phyloP scores from a whole-genome alignment of 2,888 invertebrate genomes.

The Tetramorium bicarinatum region DNA sequence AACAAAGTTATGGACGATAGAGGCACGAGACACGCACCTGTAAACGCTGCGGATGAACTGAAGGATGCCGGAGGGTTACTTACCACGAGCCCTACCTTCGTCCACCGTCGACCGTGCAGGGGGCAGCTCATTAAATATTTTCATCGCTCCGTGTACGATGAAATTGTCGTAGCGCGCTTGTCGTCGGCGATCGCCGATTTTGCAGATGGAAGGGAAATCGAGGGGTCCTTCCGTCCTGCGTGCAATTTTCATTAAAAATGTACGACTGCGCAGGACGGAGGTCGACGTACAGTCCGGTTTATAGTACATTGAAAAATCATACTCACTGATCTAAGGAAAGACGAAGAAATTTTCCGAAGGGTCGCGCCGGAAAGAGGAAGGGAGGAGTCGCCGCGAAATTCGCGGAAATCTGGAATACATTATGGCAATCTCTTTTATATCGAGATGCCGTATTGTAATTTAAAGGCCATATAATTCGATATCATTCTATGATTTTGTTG shows the following conservation, averaged over 20 bases:
- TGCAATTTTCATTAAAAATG: constrained; percentile 52
- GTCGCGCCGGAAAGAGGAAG: neutral
- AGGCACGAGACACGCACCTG: constrained; percentile 26
- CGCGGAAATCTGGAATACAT: constrained; percentile 18
- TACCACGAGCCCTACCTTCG: constrained; percentile 22
- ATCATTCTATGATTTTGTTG: neutral
- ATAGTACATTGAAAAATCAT: constrained; percentile 26
- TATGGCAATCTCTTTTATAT: neutral
- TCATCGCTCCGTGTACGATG: neutral
- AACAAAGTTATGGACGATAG: constrained; percentile 4
- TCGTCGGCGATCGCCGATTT: constrained; percentile 24
- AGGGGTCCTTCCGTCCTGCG: constrained; percentile 3
- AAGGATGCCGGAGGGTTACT: constrained; percentile 40
- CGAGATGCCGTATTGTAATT: neutral
- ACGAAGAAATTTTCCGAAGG: neutral
- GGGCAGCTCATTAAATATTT: constrained; percentile 51
- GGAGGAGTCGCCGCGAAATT: neutral
- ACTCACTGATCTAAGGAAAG: constrained; percentile 27
- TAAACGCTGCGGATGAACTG: constrained; percentile 33
- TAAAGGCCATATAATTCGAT: neutral
- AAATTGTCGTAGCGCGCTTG: neutral
- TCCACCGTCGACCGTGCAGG: constrained; percentile 20
- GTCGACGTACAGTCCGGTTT: constrained; percentile 5
- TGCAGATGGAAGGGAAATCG: constrained; percentile 21
- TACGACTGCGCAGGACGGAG: constrained; percentile 1